These are phyloP conservation scores for Urocolius indicus DNA, from an alignment of 2,113 vertebrate species.

Conservation along the genomic window DNA sequence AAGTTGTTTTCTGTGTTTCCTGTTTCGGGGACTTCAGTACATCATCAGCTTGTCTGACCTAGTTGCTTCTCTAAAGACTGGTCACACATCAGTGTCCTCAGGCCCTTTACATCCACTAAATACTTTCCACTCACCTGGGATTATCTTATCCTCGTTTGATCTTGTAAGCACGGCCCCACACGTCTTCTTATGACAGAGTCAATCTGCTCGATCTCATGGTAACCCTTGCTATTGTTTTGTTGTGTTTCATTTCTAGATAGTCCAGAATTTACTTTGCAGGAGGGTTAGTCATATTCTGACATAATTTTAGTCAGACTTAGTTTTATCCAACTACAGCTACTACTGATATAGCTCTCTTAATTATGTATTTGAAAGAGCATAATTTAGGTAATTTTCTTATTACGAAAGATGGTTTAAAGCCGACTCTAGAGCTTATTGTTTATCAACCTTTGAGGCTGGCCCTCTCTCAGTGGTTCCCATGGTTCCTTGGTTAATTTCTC, in stretches of 20 bases:
- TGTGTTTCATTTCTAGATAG: not conserved
- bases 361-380: not conserved
- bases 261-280: not conserved
- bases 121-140: conserved; percentile 41
- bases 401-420: not conserved
- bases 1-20: not conserved
- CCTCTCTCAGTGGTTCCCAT: not conserved
- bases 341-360: not conserved
- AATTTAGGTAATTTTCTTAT: not conserved
- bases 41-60: conserved; percentile 8
- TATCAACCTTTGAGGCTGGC: not conserved
- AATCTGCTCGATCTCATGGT: conserved; percentile 2
- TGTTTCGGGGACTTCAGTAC: not conserved
- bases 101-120: not conserved
- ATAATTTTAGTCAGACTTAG: not conserved
- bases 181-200: not conserved
- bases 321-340: not conserved
- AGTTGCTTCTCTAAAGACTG: conserved; percentile 8
- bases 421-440: not conserved
- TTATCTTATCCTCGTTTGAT: conserved; percentile 7
- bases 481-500: not conserved
- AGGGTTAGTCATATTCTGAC: not conserved
- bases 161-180: not conserved
- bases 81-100: not conserved
- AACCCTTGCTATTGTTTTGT: not conserved